Percentiles rank a stretch among this genome's conserved stretches.
phyloP scores from a whole-genome alignment of 1,140 invertebrate genomes.

The Chrysopa pallens region DNA sequence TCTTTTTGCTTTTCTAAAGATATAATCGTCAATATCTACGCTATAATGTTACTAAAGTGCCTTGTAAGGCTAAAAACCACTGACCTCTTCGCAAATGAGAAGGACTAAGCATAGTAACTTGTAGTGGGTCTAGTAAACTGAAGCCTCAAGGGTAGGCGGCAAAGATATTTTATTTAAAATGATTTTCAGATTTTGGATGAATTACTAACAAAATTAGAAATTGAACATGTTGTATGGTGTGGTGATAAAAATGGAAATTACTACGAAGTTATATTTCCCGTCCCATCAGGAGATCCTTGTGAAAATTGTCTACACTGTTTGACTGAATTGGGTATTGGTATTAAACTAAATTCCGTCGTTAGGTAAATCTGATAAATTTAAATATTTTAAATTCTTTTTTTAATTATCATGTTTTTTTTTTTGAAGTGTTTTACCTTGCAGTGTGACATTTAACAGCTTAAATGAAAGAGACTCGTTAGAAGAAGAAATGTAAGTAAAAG shows the following conservation, averaged over 20 bases:
- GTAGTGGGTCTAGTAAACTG: neutral
- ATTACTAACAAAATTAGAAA: conserved; percentile 39
- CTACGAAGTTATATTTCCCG: conserved; percentile 48
- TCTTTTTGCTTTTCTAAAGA: too few species aligned
- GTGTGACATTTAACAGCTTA: conserved; percentile 30
- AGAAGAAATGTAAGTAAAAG: conserved; percentile 19
- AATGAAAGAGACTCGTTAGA: conserved; percentile 19
- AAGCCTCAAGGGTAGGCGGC: too few species aligned
- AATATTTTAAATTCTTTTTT: neutral
- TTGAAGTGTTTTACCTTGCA: conserved; percentile 36
- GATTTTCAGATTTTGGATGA: conserved; percentile 36
- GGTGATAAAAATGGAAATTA: conserved; percentile 44
- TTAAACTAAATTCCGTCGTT: conserved; percentile 47
- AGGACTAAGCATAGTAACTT: too few species aligned
- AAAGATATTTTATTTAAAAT: neutral
- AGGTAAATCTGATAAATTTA: conserved; percentile 27
- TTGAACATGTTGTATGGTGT: conserved; percentile 50
- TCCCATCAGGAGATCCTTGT: conserved; percentile 43
- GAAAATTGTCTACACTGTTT: conserved; percentile 52
- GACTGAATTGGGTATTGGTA: conserved; percentile 48
- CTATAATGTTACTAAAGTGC: too few species aligned
- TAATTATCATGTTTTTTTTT: conserved; percentile 3
- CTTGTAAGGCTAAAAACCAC: too few species aligned
- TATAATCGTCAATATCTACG: too few species aligned
- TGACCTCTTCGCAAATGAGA: too few species aligned